phyloP scores from a whole-genome alignment of 2,113 vertebrate genomes.

The Canis aureus region DNA sequence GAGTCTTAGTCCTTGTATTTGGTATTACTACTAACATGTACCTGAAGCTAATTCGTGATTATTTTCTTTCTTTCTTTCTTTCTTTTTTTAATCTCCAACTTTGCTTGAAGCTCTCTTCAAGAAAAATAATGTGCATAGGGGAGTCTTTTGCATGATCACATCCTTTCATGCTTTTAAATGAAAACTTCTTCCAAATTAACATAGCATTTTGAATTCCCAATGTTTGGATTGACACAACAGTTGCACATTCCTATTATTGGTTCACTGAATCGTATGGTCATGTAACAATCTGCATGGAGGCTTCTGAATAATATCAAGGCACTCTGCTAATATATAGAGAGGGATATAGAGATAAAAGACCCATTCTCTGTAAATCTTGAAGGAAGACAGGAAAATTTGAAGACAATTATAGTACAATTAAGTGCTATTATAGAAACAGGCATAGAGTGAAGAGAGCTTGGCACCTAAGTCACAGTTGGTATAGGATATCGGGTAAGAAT shows the following conservation, averaged over 20 bases:
- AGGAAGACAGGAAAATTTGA: neutral
- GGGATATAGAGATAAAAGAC: neutral
- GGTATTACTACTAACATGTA: constrained; percentile 20
- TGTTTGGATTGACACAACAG: neutral
- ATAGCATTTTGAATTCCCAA: neutral
- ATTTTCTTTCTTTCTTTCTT: constrained; percentile 8
- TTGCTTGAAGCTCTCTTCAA: constrained; percentile 18
- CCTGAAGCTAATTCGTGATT: neutral
- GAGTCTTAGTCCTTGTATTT: neutral
- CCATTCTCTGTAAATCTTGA: neutral
- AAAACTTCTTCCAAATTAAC: constrained; percentile 28
- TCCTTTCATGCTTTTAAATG: constrained; percentile 30
- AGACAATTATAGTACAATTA: neutral
- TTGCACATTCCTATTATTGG: neutral
- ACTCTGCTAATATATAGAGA: neutral
- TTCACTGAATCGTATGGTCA: neutral
- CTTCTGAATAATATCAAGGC: neutral
- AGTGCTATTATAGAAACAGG: neutral
- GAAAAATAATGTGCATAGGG: neutral
- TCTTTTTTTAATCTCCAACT: constrained; percentile 10
- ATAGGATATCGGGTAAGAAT: neutral
- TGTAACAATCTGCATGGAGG: neutral
- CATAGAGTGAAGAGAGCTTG: neutral
- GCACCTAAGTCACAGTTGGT: neutral
- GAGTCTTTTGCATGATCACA: neutral